Base-by-base conservation (phyloP, 1,140 invertebrate genomes). In the Antheraea pernyi region DNA sequence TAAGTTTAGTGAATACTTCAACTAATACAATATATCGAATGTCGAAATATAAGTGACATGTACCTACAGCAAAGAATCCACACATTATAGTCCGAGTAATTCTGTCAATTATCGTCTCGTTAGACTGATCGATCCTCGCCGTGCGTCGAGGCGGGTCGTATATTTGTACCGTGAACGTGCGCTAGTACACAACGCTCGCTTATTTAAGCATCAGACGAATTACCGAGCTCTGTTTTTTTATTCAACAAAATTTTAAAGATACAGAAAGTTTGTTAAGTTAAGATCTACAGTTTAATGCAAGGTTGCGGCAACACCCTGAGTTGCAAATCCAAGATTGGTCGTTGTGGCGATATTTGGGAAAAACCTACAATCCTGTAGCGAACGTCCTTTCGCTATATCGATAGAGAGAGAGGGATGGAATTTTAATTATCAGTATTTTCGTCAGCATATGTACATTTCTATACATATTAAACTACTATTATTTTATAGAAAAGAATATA, bases 101-200 rank as follows among this genome's bases (percentile, higher is more conserved):
- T 69, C 82, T 88, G 85, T 86, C 85, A 88, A 88, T 88, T 88
- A 88, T 74, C 76, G 71, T 72, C 83, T 83, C 76, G 77, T 83
- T 82, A 81, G 83, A 58, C 70, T 80, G 78, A 83, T 84, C 73
- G 81, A 83, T 84, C 70, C 78, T 64, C 39, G 10, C 46, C 13
- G 46, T 53, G 46, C 46, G 46, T 53, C 46, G 46, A 53, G 46
- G 46, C 46, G 46, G 46, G 16, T 53, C 46, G 13, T 53, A 53
- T 53, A 53, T 53, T n/a, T 53, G 46, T 53, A 16, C 46, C 0
- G 46, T 53, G 46, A 53, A 53, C 13, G 46, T 2, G 16, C 46
- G 6, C 46, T 53, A 9, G 46, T 53, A 13, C 0, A 53, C 46
- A 10, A 11, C 11, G 11, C 5, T 16, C 11, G 13, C 46, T 53